These are phyloP conservation scores for Hermodice carunculata DNA, from an alignment of 2,888 invertebrate species.

Conservation along the genomic window DNA sequence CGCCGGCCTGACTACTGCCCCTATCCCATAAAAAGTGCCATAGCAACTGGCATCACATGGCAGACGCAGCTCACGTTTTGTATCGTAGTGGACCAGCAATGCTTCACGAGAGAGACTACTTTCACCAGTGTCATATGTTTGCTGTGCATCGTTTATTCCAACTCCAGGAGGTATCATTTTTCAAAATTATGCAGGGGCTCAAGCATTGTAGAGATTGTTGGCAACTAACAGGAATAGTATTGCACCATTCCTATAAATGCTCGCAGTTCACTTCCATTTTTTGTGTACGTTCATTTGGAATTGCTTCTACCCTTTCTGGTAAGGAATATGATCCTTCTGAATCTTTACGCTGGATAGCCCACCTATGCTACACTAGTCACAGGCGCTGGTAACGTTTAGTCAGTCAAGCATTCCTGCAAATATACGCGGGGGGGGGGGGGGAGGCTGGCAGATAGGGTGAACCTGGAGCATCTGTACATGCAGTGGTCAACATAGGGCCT, in stretches of 20 bases:
- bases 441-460: too few relatives aligned
- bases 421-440: too few relatives aligned
- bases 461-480: too few relatives aligned
- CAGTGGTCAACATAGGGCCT: too few relatives aligned
- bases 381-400: too few relatives aligned
- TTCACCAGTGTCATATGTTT: not conserved
- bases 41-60: conserved; percentile 63
- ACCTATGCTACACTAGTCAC: not conserved
- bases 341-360: not conserved
- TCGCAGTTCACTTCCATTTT: not conserved
- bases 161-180: not conserved
- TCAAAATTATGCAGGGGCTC: not conserved
- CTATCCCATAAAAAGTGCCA: too few relatives aligned
- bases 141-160: not conserved
- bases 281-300: too few relatives aligned
- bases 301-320: not conserved
- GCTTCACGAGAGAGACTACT: not conserved
- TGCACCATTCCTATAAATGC: not conserved
- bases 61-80: conserved; percentile 47
- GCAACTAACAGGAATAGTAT: not conserved
- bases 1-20: conserved; percentile 47
- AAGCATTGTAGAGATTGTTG: not conserved
- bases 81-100: conserved; percentile 56
- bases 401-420: too few relatives aligned
- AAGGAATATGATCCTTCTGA: not conserved